Evolutionary conservation across 2,113 vertebrate species (phyloP).

Genomic region (Genyomyrus donnyi): DNA sequence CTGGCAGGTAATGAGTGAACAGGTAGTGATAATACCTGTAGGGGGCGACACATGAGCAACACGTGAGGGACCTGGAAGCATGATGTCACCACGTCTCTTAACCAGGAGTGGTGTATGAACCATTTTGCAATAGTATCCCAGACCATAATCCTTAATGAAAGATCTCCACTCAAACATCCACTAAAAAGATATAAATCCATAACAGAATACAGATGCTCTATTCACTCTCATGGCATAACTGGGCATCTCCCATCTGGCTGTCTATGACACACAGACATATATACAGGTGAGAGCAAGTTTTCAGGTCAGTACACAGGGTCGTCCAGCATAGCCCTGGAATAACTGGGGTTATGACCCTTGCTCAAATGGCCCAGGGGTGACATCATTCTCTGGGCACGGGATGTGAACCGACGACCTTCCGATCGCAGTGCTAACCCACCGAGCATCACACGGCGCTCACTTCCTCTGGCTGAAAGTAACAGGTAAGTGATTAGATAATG

Average conservation of each 20-base stretch:
- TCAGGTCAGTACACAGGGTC: neutral
- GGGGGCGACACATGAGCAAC: neutral
- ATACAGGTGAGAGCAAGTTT: neutral
- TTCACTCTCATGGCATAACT: neutral
- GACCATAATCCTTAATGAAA: neutral
- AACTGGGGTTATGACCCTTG: neutral
- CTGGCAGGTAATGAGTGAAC: conserved; percentile 60
- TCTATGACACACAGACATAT: neutral
- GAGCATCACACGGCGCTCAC: neutral
- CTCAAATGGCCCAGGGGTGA: neutral
- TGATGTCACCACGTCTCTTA: neutral
- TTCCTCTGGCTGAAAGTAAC: neutral
- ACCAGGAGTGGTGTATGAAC: too few relatives aligned
- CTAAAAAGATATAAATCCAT: neutral
- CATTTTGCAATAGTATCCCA: neutral
- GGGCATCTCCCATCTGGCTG: neutral
- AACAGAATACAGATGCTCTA: neutral
- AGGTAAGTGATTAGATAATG: neutral
- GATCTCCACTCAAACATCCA: neutral
- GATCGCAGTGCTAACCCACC: neutral
- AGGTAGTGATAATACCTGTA: conserved; percentile 67
- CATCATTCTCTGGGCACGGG: neutral
- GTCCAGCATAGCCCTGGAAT: neutral
- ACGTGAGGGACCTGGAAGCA: neutral
- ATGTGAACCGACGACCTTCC: neutral